A percentile compares a stretch with the other conserved stretches of the same genome.
phyloP scores from a whole-genome alignment of 2,888 invertebrate species.

The Rhagophthalmus giganteus region DNA sequence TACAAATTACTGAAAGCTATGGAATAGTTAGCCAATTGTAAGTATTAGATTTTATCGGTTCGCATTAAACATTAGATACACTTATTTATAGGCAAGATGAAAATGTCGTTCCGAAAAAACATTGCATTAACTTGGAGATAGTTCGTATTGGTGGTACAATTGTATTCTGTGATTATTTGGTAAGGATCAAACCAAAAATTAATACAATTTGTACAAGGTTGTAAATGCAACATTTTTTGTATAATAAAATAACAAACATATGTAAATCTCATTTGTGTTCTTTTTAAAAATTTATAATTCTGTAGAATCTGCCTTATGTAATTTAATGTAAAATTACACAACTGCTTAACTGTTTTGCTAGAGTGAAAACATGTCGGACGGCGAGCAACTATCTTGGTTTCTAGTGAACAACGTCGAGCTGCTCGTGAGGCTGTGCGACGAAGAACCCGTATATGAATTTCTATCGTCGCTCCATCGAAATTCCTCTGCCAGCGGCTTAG shows the following conservation, averaged over 20 bases:
- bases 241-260: no score
- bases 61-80: slow-evolving; percentile 16
- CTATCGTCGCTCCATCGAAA: slow-evolving; percentile 64
- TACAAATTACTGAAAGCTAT: slow-evolving; percentile 39
- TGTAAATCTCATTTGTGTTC: no score
- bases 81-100: slow-evolving; percentile 24
- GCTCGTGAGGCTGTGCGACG: slow-evolving; percentile 65
- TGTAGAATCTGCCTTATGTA: no score
- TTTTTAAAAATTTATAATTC: no score
- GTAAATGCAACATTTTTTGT: neutral
- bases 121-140: slow-evolving; percentile 63
- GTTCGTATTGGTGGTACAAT: slow-evolving; percentile 49
- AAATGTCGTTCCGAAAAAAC: slow-evolving; percentile 14
- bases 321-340: no score
- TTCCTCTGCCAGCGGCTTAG: slow-evolving; percentile 68
- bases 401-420: slow-evolving; percentile 72
- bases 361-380: slow-evolving; percentile 71
- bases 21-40: slow-evolving; percentile 39
- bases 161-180: slow-evolving; percentile 71
- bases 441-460: slow-evolving; percentile 69
- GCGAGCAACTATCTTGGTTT: slow-evolving; percentile 75
- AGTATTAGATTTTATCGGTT: slow-evolving; percentile 11
- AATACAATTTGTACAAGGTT: neutral
- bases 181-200: slow-evolving; percentile 57
- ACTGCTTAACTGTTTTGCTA: slow-evolving; percentile 51